Base-by-base conservation (phyloP, 2,888 invertebrate species). In the Drosophila meridionalis region DNA sequence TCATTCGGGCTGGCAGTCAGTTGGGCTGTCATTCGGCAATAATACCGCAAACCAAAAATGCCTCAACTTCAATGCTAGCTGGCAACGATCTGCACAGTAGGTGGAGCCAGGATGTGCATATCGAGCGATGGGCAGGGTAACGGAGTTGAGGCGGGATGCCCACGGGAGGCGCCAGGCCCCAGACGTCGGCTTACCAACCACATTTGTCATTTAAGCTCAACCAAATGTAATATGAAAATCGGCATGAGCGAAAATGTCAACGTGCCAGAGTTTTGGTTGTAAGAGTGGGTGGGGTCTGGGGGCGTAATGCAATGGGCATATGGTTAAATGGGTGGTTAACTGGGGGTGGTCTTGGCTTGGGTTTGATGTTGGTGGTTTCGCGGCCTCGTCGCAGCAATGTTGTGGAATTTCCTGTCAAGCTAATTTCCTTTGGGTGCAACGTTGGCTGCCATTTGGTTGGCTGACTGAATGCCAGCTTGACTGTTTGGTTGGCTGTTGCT, bases 321-420 rank as follows among this genome's bases (percentile, higher is more conserved):
- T 62, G 74, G 55, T 70, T 52, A 62, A 68, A 32, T 57, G 66
- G 14, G 36, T 32, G 55, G 55, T 38, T 38, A 40, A 4, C 9
- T 48, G 70, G 67, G 70, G 67, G 56, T 64, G 57, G 52, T 55
- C 36, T 47, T 30, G 71, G 43, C 3, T 12, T 20, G 45, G 45
- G 11, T 26, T 12, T 65, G 50, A 50, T 63, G 43, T 63, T 82
- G 73, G 69, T 60, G 76, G 74, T 69, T 66, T 61, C 77, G 69
- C 62, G 74, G 74, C 75, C 73, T 59, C 67, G 67, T 72, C 75
- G 73, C 75, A 67, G 71, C 75, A 67, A 65, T 79, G 83, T 84
- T 90, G 89, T 87, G 90, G 87, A 84, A 89, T 90, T 87, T 90
- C 86, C 89, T 90, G 90, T 90, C 87, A 90, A 89, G 89, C 90